Evolutionary conservation across 2,888 invertebrate genomes (phyloP), one percentile per base, ranked within the genome.

Genomic region (Andrena flavipes): DNA sequence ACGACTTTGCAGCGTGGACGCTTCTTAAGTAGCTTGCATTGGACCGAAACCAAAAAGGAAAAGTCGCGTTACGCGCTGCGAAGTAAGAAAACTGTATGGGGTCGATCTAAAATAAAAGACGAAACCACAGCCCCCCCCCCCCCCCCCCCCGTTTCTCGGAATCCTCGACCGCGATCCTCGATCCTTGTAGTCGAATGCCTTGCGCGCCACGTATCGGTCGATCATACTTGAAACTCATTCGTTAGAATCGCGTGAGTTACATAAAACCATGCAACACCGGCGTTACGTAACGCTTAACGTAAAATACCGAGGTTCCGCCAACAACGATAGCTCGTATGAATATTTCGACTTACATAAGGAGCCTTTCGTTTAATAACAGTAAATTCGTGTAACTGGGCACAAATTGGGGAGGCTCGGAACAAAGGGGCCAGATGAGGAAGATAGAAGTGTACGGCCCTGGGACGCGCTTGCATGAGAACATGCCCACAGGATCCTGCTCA

Each of bases 401-500:
- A 4, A 5, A 26, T 10, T 20, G 10, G 7, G 1, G 26, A 0
- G 5, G 20, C 20, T 2, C 4, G 29, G n/a, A 48, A 68, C 65
- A 80, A 81, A 81, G 73, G 33, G 26, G 13, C 10, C 6, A 23
- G 3, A 6, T 5, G 8, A 5, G 20, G 63, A 23, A 30, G 26
- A 42, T 23, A 54, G 80, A 65, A 10, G 60, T 29, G 8, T 71
- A 75, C 87, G 74, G 64, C 82, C 76, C 86, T 85, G 84, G 16
- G 35, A 60, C 68, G 80, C 62, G 76, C 69, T 73, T 80, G 87
- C 87, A 86, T 82, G 87, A 79, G 82, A 80, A 82, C 84, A 33
- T 84, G 77, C 72, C 83, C 80, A 74, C 64, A 82, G 75, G 75
- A 85, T 80, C 74, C 77, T 74, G 76, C 67, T 74, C 54, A 8